Base-by-base conservation (phyloP, 2,888 invertebrate species). In the Drosophila kambysellisi region DNA sequence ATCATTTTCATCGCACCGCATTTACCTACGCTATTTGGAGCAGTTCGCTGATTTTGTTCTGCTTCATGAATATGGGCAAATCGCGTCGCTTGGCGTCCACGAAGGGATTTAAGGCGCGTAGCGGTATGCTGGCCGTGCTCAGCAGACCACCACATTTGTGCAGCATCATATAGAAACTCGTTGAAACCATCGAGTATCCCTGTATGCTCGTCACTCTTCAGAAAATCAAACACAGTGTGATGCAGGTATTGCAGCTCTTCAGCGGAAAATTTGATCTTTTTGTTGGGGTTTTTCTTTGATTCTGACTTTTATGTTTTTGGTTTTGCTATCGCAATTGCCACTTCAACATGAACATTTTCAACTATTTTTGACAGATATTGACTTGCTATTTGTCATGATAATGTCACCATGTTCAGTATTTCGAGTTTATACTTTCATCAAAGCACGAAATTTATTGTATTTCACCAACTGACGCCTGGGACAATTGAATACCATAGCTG, bases 41-140 rank as follows among this genome's bases (percentile, higher is more conserved):
- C 53, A 83, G 62, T 3, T 79, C 67, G 29, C 81, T 56, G 4
- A 92, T 79, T 6, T 76, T 66, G 0, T 66, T 59, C 8, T 90
- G 91, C n/a, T 88, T 80, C 0, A 64, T 51, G 35, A 56, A 86
- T 25, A 92, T 92, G 0, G 93, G 93, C 63, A 92, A 66, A 0
- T 81, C 75, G 32, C 62, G 69, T 32, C 89, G 88, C 11, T 91
- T 88, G 1, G 71, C 75, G 30, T 52, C 64, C 25, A 92, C 52
- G 6, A 64, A 52, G 3, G 62, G 37, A 48, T 66, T 79, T 0
- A 81, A 70, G 5, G 48, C 17, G 4, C 56, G 59, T 2, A 25
- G 87, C 0, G 92, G 93, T 9, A 92, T 76, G 63, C 86, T 82
- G 0, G 82, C 78, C 0, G 5, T 4, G 4, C 57, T 59, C 0